Evolutionary conservation across 1,140 invertebrate genomes (phyloP).

Genomic region (Arion vulgaris): DNA sequence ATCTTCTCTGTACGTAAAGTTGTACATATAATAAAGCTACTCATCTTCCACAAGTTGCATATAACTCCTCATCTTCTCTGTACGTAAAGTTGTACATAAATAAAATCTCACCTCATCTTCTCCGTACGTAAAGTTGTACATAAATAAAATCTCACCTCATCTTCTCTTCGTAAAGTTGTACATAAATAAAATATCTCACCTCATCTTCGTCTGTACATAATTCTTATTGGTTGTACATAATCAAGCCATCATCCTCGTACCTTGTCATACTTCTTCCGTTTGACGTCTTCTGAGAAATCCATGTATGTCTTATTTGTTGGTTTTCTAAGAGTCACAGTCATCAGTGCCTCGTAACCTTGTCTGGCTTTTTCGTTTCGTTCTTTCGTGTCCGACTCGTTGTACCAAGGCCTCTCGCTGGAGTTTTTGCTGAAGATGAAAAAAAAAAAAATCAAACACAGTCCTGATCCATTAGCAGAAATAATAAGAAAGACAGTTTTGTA

Average conservation of each 20-base stretch:
- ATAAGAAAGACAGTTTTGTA: too few species aligned
- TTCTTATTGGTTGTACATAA: too few species aligned
- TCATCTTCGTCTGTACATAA: slow-evolving; percentile 62
- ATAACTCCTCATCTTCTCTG: too few species aligned
- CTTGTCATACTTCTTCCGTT: slow-evolving; percentile 83
- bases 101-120: too few species aligned
- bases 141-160: too few species aligned
- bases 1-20: too few species aligned
- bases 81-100: slow-evolving; percentile 1
- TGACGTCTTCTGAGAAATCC: slow-evolving; percentile 84
- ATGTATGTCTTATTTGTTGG: slow-evolving; percentile 77
- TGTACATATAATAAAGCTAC: too few species aligned
- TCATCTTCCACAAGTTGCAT: slow-evolving; percentile 79
- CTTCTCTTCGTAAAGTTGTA: slow-evolving; percentile 79
- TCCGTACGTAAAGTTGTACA: too few species aligned
- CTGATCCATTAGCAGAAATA: background rate
- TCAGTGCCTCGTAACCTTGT: slow-evolving; percentile 89
- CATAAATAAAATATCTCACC: too few species aligned
- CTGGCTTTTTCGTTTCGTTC: slow-evolving; percentile 86
- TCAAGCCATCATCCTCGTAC: too few species aligned
- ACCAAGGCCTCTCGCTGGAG: slow-evolving; percentile 83
- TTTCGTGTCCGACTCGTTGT: slow-evolving; percentile 82
- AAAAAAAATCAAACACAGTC: background rate
- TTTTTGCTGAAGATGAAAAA: slow-evolving; percentile 67
- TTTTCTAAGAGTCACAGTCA: slow-evolving; percentile 89